Base-by-base conservation (phyloP, 2,888 invertebrate genomes). In the Stenurella melanura region DNA sequence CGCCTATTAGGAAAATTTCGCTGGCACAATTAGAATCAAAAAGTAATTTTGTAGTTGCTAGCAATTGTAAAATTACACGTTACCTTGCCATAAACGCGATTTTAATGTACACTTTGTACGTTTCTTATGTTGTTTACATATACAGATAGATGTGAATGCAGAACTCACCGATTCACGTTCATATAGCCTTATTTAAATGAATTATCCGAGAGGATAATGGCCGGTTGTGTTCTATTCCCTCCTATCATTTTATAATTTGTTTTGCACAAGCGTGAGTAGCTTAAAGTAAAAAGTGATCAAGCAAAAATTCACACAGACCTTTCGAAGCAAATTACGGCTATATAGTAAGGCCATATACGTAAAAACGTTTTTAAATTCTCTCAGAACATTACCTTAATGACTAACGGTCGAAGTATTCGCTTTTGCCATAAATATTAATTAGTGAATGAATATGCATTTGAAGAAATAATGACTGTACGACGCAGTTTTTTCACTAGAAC, bases 131-230 rank as follows among this genome's bases (percentile, higher is more conserved):
- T 74, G 74, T 74, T 74, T 74, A 74, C 68, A 74, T 73, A 67
- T 54, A 58, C 73, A 58, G 61, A 50, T 54, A 21, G 64, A 77
- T 50, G 66, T 50, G 66, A 66, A 64, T 70, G 71, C 56, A 64
- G 56, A 73, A 73, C 64, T 67, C 61, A 64, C 73, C 18, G 69
- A 71, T 77, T 74, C 56, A 61, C 70, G 71, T 70, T 64, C 66
- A 64, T 69, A 58, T 69, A 64, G 75, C 66, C 78, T 73, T 71
- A 72, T 78, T 78, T 78, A 70, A 78, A 78, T 78, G 78, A 78
- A 78, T 78, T 75, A 78, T 78, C 73, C 72, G 78, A 78, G 71
- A 78, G 74, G 71, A 63, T 78, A 78, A 78, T 78, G 72, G 76
- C 68, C 54, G 78, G 78, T 78, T 78, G 64, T 70, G 70, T 58